Conservation (phyloP, 2,888 invertebrate genomes). For the Netelia melanura region DNA sequence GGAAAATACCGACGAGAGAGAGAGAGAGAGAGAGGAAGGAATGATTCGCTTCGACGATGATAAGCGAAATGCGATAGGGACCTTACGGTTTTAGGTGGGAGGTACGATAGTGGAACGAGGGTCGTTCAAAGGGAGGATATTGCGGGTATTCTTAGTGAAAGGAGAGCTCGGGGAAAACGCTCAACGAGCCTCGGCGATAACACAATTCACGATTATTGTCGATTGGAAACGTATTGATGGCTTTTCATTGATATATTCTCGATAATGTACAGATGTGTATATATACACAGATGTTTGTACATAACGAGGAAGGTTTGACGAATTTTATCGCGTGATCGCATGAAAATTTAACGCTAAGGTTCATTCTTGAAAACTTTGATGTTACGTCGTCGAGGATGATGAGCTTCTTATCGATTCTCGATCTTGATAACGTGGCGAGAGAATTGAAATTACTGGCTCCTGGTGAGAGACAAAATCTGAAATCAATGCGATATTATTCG, state of each 20-base stretch:
- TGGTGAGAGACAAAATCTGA: too few relatives aligned
- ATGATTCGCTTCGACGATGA: slow-evolving; percentile 18
- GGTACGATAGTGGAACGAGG: slow-evolving; percentile 13
- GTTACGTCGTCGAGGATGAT: not conserved
- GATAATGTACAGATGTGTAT: not conserved
- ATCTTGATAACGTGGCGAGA: not conserved
- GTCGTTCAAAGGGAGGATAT: slow-evolving; percentile 25
- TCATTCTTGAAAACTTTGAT: not conserved
- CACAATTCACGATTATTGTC: slow-evolving; percentile 16
- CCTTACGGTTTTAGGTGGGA: not conserved
- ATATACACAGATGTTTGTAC: not conserved
- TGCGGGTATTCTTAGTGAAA: slow-evolving; percentile 3
- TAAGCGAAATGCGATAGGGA: slow-evolving; percentile 12
- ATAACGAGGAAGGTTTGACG: not conserved
- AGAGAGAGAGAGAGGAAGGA: slow-evolving; percentile 7
- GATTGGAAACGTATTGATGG: slow-evolving; percentile 15
- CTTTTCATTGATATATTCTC: not conserved
- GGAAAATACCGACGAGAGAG: slow-evolving; percentile 8
- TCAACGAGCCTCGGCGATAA: not conserved
- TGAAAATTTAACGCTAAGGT: not conserved
- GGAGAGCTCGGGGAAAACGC: slow-evolving; percentile 1
- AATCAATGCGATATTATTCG: too few relatives aligned
- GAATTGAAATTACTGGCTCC: not conserved
- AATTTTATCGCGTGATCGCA: not conserved
- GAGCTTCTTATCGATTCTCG: not conserved